A percentile compares a stretch with the other conserved stretches of the same genome.
Evolutionary conservation across 2,113 vertebrate genomes (phyloP).

Genomic region (Stictonetta naevosa): DNA sequence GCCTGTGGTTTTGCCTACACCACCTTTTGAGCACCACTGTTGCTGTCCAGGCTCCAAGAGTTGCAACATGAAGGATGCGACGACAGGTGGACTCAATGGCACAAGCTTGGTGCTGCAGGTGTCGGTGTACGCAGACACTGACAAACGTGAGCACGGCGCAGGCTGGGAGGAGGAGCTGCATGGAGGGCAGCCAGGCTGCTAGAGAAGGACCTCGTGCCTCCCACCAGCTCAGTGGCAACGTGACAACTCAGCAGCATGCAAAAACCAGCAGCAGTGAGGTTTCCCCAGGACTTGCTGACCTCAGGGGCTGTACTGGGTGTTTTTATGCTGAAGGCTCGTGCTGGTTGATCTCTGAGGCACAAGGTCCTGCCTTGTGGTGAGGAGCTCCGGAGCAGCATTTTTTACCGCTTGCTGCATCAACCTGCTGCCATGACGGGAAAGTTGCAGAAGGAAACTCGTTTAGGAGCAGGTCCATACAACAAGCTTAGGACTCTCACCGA

Average conservation of each 20-base stretch:
- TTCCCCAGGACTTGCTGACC: neutral
- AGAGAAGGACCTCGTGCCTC: neutral
- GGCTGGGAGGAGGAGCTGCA: neutral
- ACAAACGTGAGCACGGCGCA: neutral
- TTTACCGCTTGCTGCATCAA: neutral
- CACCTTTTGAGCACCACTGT: neutral
- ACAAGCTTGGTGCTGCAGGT: neutral
- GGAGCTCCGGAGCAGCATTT: neutral
- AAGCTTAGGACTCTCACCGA: neutral
- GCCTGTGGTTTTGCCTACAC: neutral
- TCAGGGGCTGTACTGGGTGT: neutral
- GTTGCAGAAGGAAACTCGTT: neutral
- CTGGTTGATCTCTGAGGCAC: neutral
- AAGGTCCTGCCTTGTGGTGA: neutral
- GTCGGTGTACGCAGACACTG: neutral
- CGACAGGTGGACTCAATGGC: neutral
- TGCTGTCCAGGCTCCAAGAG: neutral
- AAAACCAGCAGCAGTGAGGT: neutral
- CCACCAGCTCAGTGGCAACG: neutral
- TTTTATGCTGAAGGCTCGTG: neutral
- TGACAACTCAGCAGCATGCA: neutral
- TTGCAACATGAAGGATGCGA: neutral
- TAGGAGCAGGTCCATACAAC: neutral
- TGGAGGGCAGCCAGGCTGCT: neutral
- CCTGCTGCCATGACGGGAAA: neutral